Conservation (phyloP, 2,113 vertebrate genomes). For the Excalfactoria chinensis region DNA sequence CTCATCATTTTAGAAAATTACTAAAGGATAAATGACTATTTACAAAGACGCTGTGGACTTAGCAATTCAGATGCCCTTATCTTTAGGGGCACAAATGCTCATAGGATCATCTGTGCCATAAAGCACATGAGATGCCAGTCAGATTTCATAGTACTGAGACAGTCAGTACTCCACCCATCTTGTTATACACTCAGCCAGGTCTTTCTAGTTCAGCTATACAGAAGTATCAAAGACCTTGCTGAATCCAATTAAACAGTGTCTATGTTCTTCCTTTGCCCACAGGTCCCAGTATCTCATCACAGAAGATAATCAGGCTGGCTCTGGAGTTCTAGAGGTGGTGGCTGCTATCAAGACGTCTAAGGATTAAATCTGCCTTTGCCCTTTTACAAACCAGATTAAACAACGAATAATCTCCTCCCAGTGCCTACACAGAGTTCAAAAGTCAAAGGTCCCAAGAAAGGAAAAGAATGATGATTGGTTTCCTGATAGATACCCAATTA, state of each 20-base stretch:
- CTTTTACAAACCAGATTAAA: background rate
- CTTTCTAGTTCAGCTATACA: background rate
- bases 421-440: background rate
- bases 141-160: background rate
- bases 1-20: background rate
- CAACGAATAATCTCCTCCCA: background rate
- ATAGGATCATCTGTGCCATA: background rate
- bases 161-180: background rate
- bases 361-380: background rate
- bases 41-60: background rate
- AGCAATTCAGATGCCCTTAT: background rate
- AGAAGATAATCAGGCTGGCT: background rate
- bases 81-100: background rate
- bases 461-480: fast-evolving
- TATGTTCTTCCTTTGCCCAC: background rate
- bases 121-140: background rate
- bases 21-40: background rate
- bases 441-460: background rate
- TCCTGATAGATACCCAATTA: background rate
- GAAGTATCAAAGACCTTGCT: background rate
- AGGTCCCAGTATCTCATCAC: background rate
- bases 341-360: background rate
- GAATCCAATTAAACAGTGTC: background rate
- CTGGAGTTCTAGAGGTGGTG: background rate
- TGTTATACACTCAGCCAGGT: background rate